Percentiles rank a stretch among this genome's conserved stretches.
Evolutionary conservation across 2,113 vertebrate genomes (phyloP).

Genomic region (Orycteropus afer): DNA sequence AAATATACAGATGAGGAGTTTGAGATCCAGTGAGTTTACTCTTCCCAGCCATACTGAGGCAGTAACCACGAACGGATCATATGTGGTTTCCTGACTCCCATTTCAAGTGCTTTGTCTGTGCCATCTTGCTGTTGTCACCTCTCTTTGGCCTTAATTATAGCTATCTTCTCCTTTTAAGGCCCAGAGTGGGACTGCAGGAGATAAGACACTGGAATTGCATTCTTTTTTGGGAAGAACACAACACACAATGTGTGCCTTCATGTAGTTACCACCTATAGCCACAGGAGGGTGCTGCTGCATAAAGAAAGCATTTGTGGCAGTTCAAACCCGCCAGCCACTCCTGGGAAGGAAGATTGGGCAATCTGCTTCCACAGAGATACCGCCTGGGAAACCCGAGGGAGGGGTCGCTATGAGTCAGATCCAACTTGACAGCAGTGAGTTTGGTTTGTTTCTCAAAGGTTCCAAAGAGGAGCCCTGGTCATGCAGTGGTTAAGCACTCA

Average conservation of each 20-base stretch:
- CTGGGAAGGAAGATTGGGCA: too few relatives aligned
- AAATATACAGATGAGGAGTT: not conserved
- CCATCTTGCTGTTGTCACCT: not conserved
- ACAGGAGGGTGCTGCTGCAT: conserved; percentile 64
- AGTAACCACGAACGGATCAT: not conserved
- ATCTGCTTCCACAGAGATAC: too few relatives aligned
- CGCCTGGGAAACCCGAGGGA: too few relatives aligned
- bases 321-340: too few relatives aligned
- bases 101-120: not conserved
- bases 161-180: not conserved
- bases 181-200: too few relatives aligned
- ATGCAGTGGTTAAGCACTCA: too few relatives aligned
- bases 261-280: conserved; percentile 29
- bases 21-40: not conserved
- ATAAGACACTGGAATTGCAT: not conserved
- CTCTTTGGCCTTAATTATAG: not conserved
- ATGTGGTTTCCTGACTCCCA: not conserved
- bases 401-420: too few relatives aligned
- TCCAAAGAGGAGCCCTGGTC: accelerated
- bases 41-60: not conserved
- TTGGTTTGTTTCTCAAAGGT: too few relatives aligned
- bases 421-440: too few relatives aligned
- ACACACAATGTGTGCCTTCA: not conserved
- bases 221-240: not conserved
- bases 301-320: not conserved